Evolutionary conservation across 2,888 invertebrate genomes (phyloP).

Genomic region (Watsonalla binaria): DNA sequence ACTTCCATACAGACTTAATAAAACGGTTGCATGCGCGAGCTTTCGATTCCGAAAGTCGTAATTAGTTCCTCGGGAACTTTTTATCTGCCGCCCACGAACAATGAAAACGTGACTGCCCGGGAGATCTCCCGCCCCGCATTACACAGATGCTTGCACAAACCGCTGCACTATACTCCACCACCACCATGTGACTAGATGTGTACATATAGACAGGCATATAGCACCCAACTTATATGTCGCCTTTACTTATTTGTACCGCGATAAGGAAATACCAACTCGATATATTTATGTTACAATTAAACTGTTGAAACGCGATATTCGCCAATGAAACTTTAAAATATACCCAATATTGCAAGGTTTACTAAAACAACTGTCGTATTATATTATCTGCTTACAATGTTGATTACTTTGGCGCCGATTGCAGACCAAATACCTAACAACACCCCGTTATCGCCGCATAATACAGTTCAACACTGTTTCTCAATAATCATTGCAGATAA

Average conservation of each 20-base stretch:
- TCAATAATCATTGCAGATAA: constrained; percentile 23
- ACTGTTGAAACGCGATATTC: constrained; percentile 40
- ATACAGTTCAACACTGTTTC: constrained; percentile 22
- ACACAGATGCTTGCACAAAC: constrained; percentile 32
- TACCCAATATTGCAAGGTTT: constrained; percentile 33
- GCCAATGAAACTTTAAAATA: constrained; percentile 39
- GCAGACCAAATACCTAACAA: constrained; percentile 31
- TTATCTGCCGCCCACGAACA: constrained; percentile 68
- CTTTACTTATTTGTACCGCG: constrained; percentile 25
- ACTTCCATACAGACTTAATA: constrained; percentile 65
- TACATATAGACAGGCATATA: constrained; percentile 14
- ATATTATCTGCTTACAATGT: constrained; percentile 31
- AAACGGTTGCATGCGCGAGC: constrained; percentile 53
- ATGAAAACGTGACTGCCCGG: constrained; percentile 74
- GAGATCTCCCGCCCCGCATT: constrained; percentile 47
- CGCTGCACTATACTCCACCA: constrained; percentile 17
- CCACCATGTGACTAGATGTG: constrained; percentile 11
- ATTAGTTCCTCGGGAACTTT: constrained; percentile 68
- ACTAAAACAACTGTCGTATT: constrained; percentile 31
- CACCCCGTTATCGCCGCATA: constrained; percentile 28
- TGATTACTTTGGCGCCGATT: constrained; percentile 35
- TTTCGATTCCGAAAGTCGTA: constrained; percentile 65
- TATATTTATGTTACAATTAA: constrained; percentile 20
- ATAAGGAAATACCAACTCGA: constrained; percentile 44
- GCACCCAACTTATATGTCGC: background rate